Percentiles rank a stretch among this genome's conserved stretches.
Evolutionary conservation across 2,797 vertebrate genomes (phyloP).

Genomic region (Chelon labrosus): DNA sequence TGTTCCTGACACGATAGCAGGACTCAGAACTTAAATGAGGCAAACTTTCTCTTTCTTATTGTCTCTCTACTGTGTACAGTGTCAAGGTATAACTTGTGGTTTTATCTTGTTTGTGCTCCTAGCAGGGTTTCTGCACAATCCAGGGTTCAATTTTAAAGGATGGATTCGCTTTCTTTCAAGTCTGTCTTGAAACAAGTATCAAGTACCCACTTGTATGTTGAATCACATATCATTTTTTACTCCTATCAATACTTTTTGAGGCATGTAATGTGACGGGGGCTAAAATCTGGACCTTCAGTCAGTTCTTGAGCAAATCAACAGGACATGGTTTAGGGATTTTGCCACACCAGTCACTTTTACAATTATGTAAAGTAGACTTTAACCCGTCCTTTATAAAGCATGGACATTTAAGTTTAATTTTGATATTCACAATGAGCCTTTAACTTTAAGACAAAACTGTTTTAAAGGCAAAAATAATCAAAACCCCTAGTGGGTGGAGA

Average conservation of each 20-base stretch:
- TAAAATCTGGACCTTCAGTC: too few relatives aligned
- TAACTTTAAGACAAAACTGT: slow-evolving; percentile 5
- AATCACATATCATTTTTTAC: background rate
- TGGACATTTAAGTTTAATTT: background rate
- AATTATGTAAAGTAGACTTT: background rate
- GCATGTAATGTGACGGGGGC: background rate
- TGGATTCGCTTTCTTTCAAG: too few relatives aligned
- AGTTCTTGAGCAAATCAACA: background rate
- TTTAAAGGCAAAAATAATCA: background rate
- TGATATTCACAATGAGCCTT: background rate
- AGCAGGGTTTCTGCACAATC: background rate
- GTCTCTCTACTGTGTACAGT: background rate
- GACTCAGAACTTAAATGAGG: background rate
- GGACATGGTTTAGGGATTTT: too few relatives aligned
- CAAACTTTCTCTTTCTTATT: background rate
- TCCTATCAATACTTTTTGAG: background rate
- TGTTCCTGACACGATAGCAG: background rate
- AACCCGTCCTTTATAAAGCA: background rate
- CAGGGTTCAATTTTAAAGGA: background rate
- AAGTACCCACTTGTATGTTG: background rate
- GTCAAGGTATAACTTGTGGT: background rate
- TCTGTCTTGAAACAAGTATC: background rate
- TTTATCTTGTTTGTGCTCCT: background rate
- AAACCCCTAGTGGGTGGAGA: background rate
- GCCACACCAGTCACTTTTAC: too few relatives aligned